phyloP scores from a whole-genome alignment of 2,888 invertebrate genomes.

The Ennomos fuscantarius region DNA sequence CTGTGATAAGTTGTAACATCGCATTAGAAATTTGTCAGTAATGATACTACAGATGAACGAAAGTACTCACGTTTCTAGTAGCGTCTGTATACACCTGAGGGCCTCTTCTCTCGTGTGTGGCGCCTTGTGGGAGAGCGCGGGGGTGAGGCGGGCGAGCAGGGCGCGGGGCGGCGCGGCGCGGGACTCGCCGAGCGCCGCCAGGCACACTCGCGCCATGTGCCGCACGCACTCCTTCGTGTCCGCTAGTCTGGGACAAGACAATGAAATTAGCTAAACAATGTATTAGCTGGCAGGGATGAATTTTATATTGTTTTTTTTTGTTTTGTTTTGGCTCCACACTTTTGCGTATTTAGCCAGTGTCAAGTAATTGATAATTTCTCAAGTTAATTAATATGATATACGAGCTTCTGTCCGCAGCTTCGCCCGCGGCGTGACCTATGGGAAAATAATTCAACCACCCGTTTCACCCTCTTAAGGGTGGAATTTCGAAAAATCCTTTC shows the following conservation, averaged over 20 bases:
- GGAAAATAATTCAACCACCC: no score
- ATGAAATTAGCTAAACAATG: constrained; percentile 2
- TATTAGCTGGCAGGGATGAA: background rate
- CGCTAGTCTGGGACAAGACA: constrained; percentile 60
- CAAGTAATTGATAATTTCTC: no score
- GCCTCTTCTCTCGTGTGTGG: constrained; percentile 96
- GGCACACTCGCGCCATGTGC: constrained; percentile 65
- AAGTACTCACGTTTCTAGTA: constrained; percentile 93
- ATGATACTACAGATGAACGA: no score
- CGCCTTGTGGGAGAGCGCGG: constrained; percentile 94
- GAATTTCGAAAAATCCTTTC: no score
- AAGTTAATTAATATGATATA: no score
- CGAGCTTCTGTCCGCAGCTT: no score
- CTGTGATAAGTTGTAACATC: no score
- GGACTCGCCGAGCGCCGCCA: constrained; percentile 61
- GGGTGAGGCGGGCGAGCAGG: constrained; percentile 67
- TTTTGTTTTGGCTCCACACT: no score
- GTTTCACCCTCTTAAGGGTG: no score
- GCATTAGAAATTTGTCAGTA: no score
- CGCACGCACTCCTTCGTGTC: constrained; percentile 80
- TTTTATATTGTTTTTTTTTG: background rate
- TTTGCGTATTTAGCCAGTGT: no score
- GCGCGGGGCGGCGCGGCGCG: constrained; percentile 68
- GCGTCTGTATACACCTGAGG: constrained; percentile 91
- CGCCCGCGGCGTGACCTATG: no score